Evolutionary conservation across 2,797 vertebrate genomes (phyloP).

Genomic region (Orientallactaga sibirica): DNA sequence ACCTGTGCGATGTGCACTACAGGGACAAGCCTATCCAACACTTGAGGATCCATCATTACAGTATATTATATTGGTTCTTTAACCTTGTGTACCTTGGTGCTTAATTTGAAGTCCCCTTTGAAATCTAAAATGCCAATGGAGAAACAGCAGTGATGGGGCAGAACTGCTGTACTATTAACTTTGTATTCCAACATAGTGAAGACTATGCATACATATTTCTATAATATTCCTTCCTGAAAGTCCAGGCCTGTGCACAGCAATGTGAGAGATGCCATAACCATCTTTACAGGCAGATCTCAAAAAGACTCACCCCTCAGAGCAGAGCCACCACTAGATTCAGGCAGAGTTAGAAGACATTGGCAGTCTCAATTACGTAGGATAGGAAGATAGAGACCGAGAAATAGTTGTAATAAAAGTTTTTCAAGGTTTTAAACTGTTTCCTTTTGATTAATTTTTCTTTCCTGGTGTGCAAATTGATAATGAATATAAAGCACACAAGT

Average conservation of each 20-base stretch:
- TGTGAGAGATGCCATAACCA: background rate
- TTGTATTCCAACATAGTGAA: background rate
- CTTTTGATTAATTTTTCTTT: background rate
- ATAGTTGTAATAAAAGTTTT: background rate
- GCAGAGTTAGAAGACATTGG: background rate
- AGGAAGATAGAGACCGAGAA: background rate
- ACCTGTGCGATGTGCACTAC: background rate
- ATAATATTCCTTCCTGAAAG: background rate
- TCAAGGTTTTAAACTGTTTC: background rate
- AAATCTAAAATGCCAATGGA: constrained; percentile 69
- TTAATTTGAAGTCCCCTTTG: constrained; percentile 53
- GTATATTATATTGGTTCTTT: constrained; percentile 11
- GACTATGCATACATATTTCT: background rate
- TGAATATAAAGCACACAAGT: background rate
- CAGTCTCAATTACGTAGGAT: background rate
- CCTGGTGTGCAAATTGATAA: background rate
- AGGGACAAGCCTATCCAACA: background rate
- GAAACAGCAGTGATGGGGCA: constrained; percentile 47
- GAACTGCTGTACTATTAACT: background rate
- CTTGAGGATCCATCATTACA: background rate
- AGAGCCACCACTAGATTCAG: background rate
- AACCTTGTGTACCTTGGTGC: constrained; percentile 7
- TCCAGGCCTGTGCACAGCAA: background rate
- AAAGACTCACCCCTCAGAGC: background rate
- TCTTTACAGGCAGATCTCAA: background rate